phyloP scores from a whole-genome alignment of 2,888 invertebrate genomes.

The Bombylius major region DNA sequence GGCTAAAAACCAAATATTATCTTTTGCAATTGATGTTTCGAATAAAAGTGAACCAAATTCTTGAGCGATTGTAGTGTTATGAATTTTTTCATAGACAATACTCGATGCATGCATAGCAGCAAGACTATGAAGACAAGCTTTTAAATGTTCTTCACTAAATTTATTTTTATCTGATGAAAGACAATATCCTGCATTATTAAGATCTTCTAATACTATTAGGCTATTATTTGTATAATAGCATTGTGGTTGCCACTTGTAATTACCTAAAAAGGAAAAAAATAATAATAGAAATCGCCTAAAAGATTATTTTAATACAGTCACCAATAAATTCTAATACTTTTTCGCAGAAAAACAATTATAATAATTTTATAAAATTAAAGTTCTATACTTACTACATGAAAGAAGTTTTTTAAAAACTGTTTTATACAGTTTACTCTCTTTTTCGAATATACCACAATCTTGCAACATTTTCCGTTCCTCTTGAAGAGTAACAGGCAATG shows the following conservation, averaged over 20 bases:
- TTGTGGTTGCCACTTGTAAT: constrained; percentile 26
- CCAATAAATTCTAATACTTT: no score
- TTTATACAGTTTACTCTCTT: constrained; percentile 22
- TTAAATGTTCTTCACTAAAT: constrained; percentile 23
- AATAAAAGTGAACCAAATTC: constrained; percentile 3
- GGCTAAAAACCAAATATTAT: constrained; percentile 6
- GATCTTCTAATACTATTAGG: constrained; percentile 27
- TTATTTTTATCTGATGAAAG: background rate
- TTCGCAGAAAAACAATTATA: no score
- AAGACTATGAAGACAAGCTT: constrained; percentile 20
- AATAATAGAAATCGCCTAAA: no score
- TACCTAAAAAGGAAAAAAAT: constrained; percentile 13
- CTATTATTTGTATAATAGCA: constrained; percentile 22
- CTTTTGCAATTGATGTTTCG: constrained; percentile 7
- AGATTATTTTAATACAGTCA: no score
- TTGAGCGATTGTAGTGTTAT: constrained; percentile 3
- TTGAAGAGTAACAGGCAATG: constrained; percentile 20
- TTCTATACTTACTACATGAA: background rate
- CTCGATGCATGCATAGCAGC: constrained; percentile 27
- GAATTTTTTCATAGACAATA: constrained; percentile 24
- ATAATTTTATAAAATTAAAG: no score
- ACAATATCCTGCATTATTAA: constrained; percentile 10
- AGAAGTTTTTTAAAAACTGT: constrained; percentile 21
- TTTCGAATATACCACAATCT: constrained; percentile 19
- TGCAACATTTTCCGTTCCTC: constrained; percentile 18